These are phyloP conservation scores for Danio tinwini DNA, from an alignment of 2,797 vertebrate genomes.

Conservation along the genomic window DNA sequence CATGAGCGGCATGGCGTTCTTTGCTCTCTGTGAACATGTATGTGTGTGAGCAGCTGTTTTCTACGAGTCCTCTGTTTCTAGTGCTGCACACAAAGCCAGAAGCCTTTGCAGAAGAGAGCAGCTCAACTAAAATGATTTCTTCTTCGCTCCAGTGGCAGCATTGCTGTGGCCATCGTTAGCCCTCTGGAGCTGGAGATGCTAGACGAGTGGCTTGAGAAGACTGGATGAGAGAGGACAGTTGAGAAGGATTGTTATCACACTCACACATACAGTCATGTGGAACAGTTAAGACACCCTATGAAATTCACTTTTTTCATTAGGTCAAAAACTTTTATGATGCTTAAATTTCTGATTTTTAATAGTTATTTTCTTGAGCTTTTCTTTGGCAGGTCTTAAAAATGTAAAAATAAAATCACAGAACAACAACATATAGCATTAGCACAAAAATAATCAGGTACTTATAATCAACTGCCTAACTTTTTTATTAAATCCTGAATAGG, in stretches of 20 bases:
- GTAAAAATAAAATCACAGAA: no score
- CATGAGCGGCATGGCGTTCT: background rate
- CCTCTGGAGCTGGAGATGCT: conserved; percentile 23
- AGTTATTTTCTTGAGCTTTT: no score
- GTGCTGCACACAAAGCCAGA: background rate
- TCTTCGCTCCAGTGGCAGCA: conserved; percentile 28
- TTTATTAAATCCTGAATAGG: no score
- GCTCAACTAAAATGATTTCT: conserved; percentile 21
- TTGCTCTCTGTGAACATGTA: background rate
- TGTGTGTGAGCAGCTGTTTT: background rate
- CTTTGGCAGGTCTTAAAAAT: no score
- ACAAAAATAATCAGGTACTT: no score
- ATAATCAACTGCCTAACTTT: no score
- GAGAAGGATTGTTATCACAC: background rate
- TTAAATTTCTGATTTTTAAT: no score
- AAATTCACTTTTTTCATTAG: no score
- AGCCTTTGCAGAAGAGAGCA: conserved; percentile 20
- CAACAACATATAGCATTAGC: no score
- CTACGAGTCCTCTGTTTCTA: conserved; percentile 12
- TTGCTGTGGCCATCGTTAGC: conserved; percentile 22
- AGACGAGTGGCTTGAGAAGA: conserved; percentile 10
- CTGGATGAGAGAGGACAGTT: conserved; percentile 7
- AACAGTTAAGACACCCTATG: no score
- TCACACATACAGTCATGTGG: background rate
- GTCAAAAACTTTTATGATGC: no score